Evolutionary conservation across 2,888 invertebrate species (phyloP).

Genomic region (Linnaemya vulpina): DNA sequence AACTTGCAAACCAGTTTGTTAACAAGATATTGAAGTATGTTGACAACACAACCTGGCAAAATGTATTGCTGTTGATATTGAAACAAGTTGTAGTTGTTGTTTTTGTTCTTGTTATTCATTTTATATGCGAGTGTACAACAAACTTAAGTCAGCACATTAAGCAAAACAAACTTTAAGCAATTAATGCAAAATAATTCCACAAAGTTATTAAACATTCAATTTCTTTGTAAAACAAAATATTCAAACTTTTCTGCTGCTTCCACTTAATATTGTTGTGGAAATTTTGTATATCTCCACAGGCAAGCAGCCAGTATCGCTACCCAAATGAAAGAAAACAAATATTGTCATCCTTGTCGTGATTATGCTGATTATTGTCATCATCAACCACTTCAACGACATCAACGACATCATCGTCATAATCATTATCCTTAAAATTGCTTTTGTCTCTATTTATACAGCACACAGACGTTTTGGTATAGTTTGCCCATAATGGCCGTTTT

Average conservation of each 20-base stretch:
- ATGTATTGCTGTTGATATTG: constrained; percentile 33
- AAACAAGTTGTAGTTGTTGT: not conserved
- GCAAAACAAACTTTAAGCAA: constrained; percentile 72
- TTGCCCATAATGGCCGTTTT: constrained; percentile 21
- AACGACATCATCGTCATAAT: not conserved
- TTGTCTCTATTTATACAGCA: not conserved
- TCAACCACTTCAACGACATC: constrained; percentile 11
- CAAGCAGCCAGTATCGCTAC: constrained; percentile 3
- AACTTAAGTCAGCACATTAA: constrained; percentile 69
- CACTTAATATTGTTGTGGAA: constrained; percentile 16
- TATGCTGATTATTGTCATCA: constrained; percentile 2
- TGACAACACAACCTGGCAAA: constrained; percentile 37
- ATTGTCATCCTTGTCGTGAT: constrained; percentile 25
- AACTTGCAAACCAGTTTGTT: not conserved
- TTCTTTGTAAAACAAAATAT: constrained; percentile 77
- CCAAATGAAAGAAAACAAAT: constrained; percentile 21
- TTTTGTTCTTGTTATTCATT: constrained; percentile 44
- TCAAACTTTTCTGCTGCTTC: constrained; percentile 73
- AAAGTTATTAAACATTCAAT: constrained; percentile 76
- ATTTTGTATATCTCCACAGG: constrained; percentile 46
- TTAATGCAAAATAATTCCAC: constrained; percentile 76
- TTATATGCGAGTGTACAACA: constrained; percentile 41
- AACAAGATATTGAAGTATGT: not conserved
- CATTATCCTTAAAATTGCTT: constrained; percentile 1
- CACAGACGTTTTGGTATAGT: constrained; percentile 36